Evolutionary conservation across 2,797 vertebrate species (phyloP).

Genomic region (Novumbra hubbsi): DNA sequence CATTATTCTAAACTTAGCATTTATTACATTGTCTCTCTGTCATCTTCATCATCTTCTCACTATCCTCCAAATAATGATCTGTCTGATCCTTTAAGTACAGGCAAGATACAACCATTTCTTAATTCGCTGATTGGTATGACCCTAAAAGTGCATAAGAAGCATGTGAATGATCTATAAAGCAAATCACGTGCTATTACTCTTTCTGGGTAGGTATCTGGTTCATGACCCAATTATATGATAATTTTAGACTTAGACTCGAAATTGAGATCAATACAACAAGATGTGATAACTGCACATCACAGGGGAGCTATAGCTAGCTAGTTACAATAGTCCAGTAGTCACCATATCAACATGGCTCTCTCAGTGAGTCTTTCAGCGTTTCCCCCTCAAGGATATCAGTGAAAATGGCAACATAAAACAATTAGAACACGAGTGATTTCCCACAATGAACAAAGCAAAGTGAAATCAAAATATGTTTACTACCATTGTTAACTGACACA

Average conservation of each 20-base stretch:
- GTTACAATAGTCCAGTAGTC: not conserved
- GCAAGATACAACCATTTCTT: slow-evolving; percentile 17
- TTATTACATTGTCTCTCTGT: slow-evolving; percentile 17
- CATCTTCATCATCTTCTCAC: slow-evolving; percentile 30
- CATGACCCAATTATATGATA: slow-evolving; percentile 54
- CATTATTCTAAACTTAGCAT: slow-evolving; percentile 30
- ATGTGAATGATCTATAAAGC: slow-evolving; percentile 51
- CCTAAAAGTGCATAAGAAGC: slow-evolving; percentile 29
- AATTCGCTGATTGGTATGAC: slow-evolving; percentile 39
- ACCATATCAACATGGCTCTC: not conserved
- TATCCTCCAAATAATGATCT: slow-evolving; percentile 14
- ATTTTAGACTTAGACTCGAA: slow-evolving; percentile 54
- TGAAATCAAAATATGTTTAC: slow-evolving; percentile 62
- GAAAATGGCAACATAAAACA: slow-evolving; percentile 32
- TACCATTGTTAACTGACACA: slow-evolving; percentile 61
- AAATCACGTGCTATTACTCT: slow-evolving; percentile 51
- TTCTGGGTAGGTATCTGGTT: slow-evolving; percentile 40
- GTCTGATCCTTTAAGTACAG: slow-evolving; percentile 17
- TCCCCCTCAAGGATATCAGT: not conserved
- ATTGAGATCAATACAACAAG: slow-evolving; percentile 45
- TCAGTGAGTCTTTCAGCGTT: not conserved
- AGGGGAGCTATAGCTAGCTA: not conserved
- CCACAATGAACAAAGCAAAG: slow-evolving; percentile 43
- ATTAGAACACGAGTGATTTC: slow-evolving; percentile 59
- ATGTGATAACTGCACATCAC: slow-evolving; percentile 2